Base-by-base conservation (phyloP, 2,888 invertebrate species). In the Lacanobia wlatinum region DNA sequence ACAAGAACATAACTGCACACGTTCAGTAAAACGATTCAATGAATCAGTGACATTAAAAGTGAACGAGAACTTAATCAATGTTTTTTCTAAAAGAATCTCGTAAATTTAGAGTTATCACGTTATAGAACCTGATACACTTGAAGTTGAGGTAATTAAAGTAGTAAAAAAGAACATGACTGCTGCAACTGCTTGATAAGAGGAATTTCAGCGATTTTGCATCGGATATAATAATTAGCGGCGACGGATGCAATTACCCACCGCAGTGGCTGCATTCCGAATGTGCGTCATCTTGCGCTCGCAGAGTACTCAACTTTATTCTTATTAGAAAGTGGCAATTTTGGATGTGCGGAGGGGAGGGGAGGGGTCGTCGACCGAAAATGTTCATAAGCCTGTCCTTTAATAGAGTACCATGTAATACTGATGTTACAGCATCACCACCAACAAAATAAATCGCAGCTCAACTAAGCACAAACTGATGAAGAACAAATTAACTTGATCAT, bases 301-400 rank as follows among this genome's bases (percentile, higher is more conserved):
- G 87, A 90, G 59, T 66, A 66, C 88, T 89, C 87, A 91, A 91
- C 87, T 93, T 90, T 91, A 93, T 92, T 93, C 90, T 91, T 90
- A 92, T 94, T 95, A 95, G 95, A 96, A 96, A 96, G 96, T 95
- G 87, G 87, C 90, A 91, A 92, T 93, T 95, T 95, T 91, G 93
- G 90, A 89, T 84, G 81, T 43, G 80, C 88, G 58, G 73, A 66
- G 72, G 78, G 74, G 73, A 66, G 72, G 78, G 74, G 67, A 60
- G 62, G 85, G 94, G 91, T 89, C 94, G 90, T 88, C 90, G 94
- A 93, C 94, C 94, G 90, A 87, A 90, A 89, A 91, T 91, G 88
- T 90, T 70, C 91, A 88, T 89, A 82, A 88, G 86, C 90, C 90
- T 91, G 90, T 94, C 93, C 92, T 93, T 92, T 88, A 91, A 91